These are phyloP conservation scores for Gallinago solitaria DNA, from an alignment of 2,797 vertebrate genomes.

Conservation along the genomic window DNA sequence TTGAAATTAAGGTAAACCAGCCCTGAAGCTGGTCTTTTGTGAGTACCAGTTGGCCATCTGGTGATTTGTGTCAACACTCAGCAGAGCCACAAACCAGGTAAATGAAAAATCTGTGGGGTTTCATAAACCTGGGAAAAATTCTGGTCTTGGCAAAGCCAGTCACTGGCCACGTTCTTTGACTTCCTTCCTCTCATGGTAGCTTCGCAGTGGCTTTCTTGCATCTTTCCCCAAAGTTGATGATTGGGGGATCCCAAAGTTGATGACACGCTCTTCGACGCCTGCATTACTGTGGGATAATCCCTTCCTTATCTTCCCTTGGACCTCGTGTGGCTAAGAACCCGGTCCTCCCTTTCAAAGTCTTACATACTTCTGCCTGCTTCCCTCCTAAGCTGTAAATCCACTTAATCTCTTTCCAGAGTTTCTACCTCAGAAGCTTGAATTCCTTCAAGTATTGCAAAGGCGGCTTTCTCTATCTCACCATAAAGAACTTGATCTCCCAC, in stretches of 20 bases:
- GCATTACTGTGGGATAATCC: not conserved
- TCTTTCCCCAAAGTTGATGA: not conserved
- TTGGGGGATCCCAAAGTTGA: not conserved
- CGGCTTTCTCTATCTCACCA: not conserved
- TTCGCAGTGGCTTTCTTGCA: not conserved
- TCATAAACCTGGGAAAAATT: not conserved
- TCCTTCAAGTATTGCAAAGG: not conserved
- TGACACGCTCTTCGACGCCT: not conserved
- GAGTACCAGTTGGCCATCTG: not conserved
- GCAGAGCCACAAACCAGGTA: not conserved
- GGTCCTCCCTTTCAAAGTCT: slow-evolving; percentile 1
- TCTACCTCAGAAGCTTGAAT: slow-evolving; percentile 9
- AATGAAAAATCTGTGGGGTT: not conserved
- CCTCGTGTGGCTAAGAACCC: not conserved
- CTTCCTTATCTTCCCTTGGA: not conserved
- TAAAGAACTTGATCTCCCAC: not conserved
- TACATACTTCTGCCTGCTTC: slow-evolving; percentile 12
- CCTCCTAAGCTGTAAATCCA: slow-evolving; percentile 6
- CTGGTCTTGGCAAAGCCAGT: not conserved
- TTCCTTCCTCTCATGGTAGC: not conserved
- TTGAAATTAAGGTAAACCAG: not conserved
- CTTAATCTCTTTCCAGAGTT: slow-evolving; percentile 13
- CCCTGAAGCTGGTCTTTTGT: not conserved
- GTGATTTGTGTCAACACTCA: not conserved
- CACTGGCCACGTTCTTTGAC: not conserved